Evolutionary conservation across 2,113 vertebrate genomes (phyloP).

Genomic region (Hypomesus transpacificus): DNA sequence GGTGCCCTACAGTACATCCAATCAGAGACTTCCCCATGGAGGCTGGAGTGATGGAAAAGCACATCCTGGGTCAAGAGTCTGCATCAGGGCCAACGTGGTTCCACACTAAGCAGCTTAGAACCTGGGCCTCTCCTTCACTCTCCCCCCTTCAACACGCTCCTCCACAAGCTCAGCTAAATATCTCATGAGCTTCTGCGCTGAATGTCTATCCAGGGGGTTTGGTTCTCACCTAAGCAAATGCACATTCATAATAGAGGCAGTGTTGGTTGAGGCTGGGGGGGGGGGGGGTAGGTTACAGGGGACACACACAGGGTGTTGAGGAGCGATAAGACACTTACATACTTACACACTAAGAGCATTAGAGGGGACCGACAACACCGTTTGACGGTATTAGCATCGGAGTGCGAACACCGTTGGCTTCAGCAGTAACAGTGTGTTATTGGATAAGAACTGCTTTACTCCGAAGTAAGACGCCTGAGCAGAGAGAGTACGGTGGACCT

Average conservation of each 20-base stretch:
- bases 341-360: conserved; percentile 49
- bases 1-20: not conserved
- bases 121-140: conserved; percentile 11
- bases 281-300: conserved; percentile 23
- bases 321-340: conserved; percentile 54
- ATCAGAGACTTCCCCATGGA: not conserved
- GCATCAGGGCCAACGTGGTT: conserved; percentile 7
- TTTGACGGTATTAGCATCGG: conserved; percentile 65
- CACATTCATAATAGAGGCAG: conserved; percentile 65
- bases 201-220: conserved; percentile 38
- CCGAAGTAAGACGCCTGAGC: too few relatives aligned
- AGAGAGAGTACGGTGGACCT: too few relatives aligned
- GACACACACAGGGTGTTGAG: conserved; percentile 49
- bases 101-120: not conserved
- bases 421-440: too few relatives aligned
- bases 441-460: too few relatives aligned
- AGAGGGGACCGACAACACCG: conserved; percentile 56
- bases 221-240: conserved; percentile 59
- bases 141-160: conserved; percentile 13
- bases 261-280: conserved; percentile 30
- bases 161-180: conserved; percentile 37
- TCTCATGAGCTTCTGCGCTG: conserved; percentile 45
- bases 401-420: conserved; percentile 2
- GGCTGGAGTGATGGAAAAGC: conserved; percentile 4
- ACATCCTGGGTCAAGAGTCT: conserved; percentile 10